Percentiles rank a stretch among this genome's conserved stretches.
Evolutionary conservation across 2,113 vertebrate species (phyloP).

Genomic region (Talpa occidentalis): DNA sequence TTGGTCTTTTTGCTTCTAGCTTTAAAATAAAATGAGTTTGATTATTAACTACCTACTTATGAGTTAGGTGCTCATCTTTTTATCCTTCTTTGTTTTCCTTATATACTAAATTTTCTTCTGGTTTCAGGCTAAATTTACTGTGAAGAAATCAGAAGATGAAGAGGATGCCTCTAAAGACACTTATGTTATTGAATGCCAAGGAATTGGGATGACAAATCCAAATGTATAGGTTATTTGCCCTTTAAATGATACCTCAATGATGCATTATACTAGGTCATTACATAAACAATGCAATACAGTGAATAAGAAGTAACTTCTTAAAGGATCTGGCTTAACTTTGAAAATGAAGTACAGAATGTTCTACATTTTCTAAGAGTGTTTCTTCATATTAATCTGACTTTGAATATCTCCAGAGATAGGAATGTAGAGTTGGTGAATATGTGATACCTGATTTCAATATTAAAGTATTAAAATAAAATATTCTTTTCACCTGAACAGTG

Average conservation of each 20-base stretch:
- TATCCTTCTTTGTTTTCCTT: neutral
- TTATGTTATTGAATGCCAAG: slow-evolving; percentile 95
- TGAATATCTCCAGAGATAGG: neutral
- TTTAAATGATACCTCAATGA: slow-evolving; percentile 61
- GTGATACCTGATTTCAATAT: slow-evolving; percentile 25
- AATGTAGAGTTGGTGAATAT: slow-evolving; percentile 27
- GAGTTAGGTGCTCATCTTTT: neutral
- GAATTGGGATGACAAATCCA: slow-evolving; percentile 90
- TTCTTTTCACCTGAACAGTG: slow-evolving; percentile 44
- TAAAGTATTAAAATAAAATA: slow-evolving; percentile 65
- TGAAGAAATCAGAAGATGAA: slow-evolving; percentile 92
- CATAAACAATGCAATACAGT: neutral
- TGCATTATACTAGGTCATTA: slow-evolving; percentile 61
- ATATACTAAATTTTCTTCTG: slow-evolving; percentile 22
- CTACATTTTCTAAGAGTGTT: slow-evolving; percentile 15
- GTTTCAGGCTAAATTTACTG: slow-evolving; percentile 94
- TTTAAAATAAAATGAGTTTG: neutral
- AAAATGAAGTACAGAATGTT: neutral
- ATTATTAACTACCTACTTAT: neutral
- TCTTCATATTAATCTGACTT: neutral
- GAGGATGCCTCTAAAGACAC: slow-evolving; percentile 86
- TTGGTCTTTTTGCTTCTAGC: slow-evolving; percentile 21
- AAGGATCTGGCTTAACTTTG: slow-evolving; percentile 45
- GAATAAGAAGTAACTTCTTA: slow-evolving; percentile 31
- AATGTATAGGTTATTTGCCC: slow-evolving; percentile 80